Evolutionary conservation across 2,888 invertebrate species (phyloP), one percentile per base, ranked within the genome.

Genomic region (Sialis fuliginosa): DNA sequence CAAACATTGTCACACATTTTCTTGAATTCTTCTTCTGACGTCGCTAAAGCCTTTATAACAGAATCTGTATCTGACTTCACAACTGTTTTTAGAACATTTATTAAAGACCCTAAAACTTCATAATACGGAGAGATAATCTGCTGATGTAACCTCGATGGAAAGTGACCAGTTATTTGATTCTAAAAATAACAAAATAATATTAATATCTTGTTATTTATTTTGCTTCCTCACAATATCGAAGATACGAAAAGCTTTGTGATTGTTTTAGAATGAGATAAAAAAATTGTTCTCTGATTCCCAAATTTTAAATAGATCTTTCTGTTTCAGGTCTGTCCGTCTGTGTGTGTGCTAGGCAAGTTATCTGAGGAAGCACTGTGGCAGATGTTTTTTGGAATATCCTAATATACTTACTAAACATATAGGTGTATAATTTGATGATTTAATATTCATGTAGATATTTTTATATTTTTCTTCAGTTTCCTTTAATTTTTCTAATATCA

Each of bases 1-100:
- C 59, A 60, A 48, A 70, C 55, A 51, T 68, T 60, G 6, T 62
- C 54, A 6, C 65, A 59, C 51, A 63, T 55, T 47, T 60, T 59
- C 8, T 62, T 58, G 50, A 64, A 56, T 48, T 62, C 60, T 50
- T 58, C 57, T 42, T 69, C 62, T 52, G 64, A 63, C 35, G 59
- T 58, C 44, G 63, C 62, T 51, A 69, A 63, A 35, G 63, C 37
- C 10, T n/a, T 10, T 30, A 33, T 12, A 46, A 30, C 34, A 30
- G 13, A 13, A 8, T 37, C 9, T 39, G 33, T 10, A 39, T 53
- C 52, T 39, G 54, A 52, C 13, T 22, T 46, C n/a, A 34, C 46
- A 31, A 46, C 34, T 12, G 13, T n/a, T 6, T 33, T 12, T 31
- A 46, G 30, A 32, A 46, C 32, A 34, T 57, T 56, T 48, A 62